Conservation (phyloP, 2,888 invertebrate genomes). For the Caenorhabditis sinica region DNA sequence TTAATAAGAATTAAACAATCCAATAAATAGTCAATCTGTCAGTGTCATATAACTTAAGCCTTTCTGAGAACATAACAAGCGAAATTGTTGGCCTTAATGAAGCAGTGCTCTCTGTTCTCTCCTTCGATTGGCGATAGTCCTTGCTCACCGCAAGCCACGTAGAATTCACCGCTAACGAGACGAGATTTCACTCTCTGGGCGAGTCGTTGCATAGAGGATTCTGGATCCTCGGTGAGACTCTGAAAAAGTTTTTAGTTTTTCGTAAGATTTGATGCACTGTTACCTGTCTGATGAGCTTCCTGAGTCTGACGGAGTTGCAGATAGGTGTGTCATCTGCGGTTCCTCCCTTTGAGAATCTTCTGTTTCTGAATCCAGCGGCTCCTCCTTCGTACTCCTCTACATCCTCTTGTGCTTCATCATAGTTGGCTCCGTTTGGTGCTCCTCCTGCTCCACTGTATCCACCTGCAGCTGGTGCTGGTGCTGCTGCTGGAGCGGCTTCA, state of each 20-base stretch:
- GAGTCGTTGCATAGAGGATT: conserved; percentile 69
- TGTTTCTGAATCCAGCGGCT: conserved; percentile 66
- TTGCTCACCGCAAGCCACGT: conserved; percentile 73
- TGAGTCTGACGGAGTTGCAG: conserved; percentile 68
- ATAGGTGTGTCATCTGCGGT: conserved; percentile 57
- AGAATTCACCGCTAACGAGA: conserved; percentile 71
- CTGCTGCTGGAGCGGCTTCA: conserved; percentile 39
- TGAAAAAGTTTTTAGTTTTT: conserved; percentile 19
- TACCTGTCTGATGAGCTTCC: conserved; percentile 72
- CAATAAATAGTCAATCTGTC: conserved; percentile 11
- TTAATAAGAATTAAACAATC: neutral
- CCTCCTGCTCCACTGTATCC: conserved; percentile 50
- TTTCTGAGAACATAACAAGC: conserved; percentile 72
- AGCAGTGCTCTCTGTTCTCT: conserved; percentile 71
- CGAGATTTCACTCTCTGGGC: conserved; percentile 69
- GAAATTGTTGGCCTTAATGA: conserved; percentile 66
- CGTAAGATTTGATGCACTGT: neutral
- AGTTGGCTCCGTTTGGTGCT: conserved; percentile 70
- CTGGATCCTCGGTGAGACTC: conserved; percentile 69
- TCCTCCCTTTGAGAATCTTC: conserved; percentile 69
- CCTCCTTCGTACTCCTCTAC: conserved; percentile 70
- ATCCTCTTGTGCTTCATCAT: conserved; percentile 70
- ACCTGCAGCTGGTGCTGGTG: conserved; percentile 19
- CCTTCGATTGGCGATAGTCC: conserved; percentile 70
- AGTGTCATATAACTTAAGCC: conserved; percentile 57